Evolutionary conservation across 2,888 invertebrate genomes (phyloP), one percentile per base, ranked within the genome.

Genomic region (Synergus japonicus): DNA sequence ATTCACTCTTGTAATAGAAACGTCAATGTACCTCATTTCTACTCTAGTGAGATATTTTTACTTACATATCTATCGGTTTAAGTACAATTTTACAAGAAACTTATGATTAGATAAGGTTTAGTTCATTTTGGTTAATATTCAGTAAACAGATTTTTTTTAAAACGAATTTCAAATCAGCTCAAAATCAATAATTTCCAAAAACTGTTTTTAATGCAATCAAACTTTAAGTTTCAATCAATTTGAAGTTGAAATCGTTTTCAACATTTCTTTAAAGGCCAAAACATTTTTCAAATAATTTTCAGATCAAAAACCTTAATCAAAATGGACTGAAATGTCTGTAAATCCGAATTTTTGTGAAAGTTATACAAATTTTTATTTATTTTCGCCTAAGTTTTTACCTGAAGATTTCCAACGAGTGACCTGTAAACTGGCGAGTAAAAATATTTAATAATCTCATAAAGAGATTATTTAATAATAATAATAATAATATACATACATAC

Each of bases 291-390:
- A 66, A 18, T 66, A 65, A 43, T 66, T 43, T 43, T n/a, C 8
- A 54, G 3, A 9, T n/a, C n/a, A 4, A 2, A 41, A 66, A 66
- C 43, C 18, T 18, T 43, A 18, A 43, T 15, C 18, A 18, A 66
- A 66, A 66, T 43, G n/a, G 0, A 29, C 41, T 64, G 10, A 41
- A 41, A 10, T 18, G 8, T n/a, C 3, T 8, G 43, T 4, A 66
- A 43, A 43, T n/a, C 43, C 43, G 43, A 43, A 43, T 66, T 66
- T 43, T n/a, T 37, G 37, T 66, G 41, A 8, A 54, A 1, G 8
- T n/a, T 54, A 54, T n/a, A n/a, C 37, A 37, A 64, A 64, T 41
- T 64, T 69, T 69, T 69, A 69, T 69, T 69, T 49, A 69, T 7
- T 15, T 13, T 2, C 43, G 22, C n/a, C 37, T 2, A 46, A 29